A percentile compares a stretch with the other conserved stretches of the same genome.
These are phyloP conservation scores for Empidonax traillii DNA, from an alignment of 2,113 vertebrate genomes.

Conservation along the genomic window DNA sequence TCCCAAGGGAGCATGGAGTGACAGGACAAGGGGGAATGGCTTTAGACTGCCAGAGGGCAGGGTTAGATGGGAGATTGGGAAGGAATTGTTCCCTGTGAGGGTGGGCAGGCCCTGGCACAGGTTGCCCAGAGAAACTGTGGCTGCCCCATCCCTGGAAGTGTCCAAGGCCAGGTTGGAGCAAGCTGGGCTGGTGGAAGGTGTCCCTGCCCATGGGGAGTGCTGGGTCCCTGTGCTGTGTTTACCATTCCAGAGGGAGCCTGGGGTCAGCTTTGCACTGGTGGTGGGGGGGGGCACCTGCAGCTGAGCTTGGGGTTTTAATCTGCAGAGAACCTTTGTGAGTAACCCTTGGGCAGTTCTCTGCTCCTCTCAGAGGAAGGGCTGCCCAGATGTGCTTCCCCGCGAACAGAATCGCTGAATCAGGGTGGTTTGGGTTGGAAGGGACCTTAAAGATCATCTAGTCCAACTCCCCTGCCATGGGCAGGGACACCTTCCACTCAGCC, in stretches of 20 bases:
- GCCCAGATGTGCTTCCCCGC: neutral
- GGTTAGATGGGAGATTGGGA: neutral
- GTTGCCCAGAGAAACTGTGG: neutral
- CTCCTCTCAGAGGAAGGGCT: neutral
- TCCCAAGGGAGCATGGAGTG: neutral
- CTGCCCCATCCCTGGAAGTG: neutral
- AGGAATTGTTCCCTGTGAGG: neutral
- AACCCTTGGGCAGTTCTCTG: accelerated
- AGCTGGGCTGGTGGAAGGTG: accelerated
- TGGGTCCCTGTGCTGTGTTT: accelerated
- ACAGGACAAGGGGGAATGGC: neutral
- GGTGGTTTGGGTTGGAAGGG: neutral
- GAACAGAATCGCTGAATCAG: neutral
- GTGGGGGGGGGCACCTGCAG: neutral
- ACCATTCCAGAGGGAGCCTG: accelerated
- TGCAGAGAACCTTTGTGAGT: neutral
- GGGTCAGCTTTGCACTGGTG: neutral
- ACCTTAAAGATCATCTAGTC: neutral
- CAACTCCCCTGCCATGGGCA: neutral
- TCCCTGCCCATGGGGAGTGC: accelerated
- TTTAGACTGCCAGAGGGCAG: neutral
- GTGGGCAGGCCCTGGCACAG: neutral
- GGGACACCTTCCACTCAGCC: neutral
- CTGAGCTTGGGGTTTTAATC: neutral
- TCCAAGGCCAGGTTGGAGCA: neutral